Conservation (phyloP, 2,113 vertebrate genomes). For the Alethe diademata region DNA sequence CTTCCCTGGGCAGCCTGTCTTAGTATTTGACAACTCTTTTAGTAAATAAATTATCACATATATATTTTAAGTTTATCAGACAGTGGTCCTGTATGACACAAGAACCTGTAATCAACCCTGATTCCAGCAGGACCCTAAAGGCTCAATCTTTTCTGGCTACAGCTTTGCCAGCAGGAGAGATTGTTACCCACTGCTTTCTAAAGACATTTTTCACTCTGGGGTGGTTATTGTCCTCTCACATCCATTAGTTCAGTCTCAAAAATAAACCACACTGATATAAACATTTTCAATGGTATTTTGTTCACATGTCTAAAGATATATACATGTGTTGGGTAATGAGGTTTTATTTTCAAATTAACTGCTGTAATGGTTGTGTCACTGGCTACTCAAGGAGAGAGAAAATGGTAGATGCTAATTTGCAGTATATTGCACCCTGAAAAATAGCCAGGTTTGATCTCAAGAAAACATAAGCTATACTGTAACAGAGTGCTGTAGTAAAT, state of each 20-base stretch:
- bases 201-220: neutral
- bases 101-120: neutral
- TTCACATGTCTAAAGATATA: neutral
- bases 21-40: neutral
- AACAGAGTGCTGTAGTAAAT: neutral
- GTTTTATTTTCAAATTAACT: slow-evolving; percentile 13
- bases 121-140: neutral
- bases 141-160: neutral
- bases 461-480: neutral
- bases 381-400: neutral
- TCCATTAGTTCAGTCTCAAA: neutral
- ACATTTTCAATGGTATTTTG: neutral
- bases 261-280: neutral
- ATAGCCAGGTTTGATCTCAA: neutral
- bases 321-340: neutral
- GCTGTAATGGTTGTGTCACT: neutral
- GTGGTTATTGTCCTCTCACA: neutral
- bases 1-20: neutral
- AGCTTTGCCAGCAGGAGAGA: neutral
- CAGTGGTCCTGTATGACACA: neutral
- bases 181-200: neutral
- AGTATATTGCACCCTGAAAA: neutral
- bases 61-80: neutral
- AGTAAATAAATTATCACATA: neutral
- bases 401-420: neutral